These are phyloP conservation scores for Chiloscyllium punctatum DNA, from an alignment of 2,797 vertebrate species.

Conservation along the genomic window DNA sequence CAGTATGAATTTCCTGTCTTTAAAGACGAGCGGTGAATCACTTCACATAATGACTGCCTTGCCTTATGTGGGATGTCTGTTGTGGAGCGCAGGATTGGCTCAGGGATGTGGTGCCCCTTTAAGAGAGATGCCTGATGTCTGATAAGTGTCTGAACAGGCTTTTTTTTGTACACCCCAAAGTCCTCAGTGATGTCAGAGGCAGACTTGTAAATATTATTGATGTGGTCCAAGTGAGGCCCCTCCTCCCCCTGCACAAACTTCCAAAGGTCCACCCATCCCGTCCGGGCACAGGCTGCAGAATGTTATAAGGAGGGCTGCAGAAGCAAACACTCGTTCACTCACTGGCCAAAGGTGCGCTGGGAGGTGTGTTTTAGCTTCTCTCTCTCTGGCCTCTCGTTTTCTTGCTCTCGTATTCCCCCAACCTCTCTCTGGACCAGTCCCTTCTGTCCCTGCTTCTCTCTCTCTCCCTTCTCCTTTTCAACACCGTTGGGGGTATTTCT, in stretches of 20 bases:
- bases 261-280: neutral
- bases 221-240: neutral
- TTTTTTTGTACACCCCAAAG: neutral
- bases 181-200: conserved; percentile 25
- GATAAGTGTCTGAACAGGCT: neutral
- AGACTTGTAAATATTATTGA: conserved; percentile 36
- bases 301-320: neutral
- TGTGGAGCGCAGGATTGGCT: neutral
- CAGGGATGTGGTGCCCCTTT: neutral
- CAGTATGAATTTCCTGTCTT: neutral
- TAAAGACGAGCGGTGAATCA: neutral
- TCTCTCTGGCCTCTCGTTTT: neutral
- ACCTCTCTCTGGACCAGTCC: too few relatives aligned
- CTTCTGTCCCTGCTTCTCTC: neutral
- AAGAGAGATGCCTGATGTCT: neutral
- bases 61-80: too few relatives aligned
- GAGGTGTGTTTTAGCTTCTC: neutral
- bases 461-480: neutral
- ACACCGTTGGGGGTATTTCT: neutral
- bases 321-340: neutral
- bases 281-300: neutral
- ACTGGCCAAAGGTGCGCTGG: neutral
- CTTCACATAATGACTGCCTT: neutral
- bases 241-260: neutral
- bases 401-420: neutral